phyloP scores from a whole-genome alignment of 2,888 invertebrate species.

The Onthophagus sagittarius region DNA sequence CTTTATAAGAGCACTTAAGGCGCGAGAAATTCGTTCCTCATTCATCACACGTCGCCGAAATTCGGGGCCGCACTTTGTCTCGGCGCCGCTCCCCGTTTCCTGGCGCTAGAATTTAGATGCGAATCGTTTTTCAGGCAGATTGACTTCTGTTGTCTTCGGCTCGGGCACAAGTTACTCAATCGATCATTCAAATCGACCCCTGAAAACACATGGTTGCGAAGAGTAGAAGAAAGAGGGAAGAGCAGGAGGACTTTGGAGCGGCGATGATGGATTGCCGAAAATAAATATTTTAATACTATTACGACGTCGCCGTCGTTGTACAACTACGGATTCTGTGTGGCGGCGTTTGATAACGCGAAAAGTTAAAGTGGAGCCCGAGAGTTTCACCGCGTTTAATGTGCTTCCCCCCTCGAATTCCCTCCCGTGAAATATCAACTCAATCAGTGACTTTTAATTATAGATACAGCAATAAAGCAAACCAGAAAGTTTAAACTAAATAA shows the following conservation, averaged over 20 bases:
- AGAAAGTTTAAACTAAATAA: neutral
- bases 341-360: slow-evolving; percentile 20
- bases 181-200: neutral
- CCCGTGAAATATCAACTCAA: neutral
- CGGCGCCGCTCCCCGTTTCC: neutral
- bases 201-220: slow-evolving; percentile 6
- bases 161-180: slow-evolving; percentile 5
- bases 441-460: neutral
- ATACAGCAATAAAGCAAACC: neutral
- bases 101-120: neutral
- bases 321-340: slow-evolving; percentile 16
- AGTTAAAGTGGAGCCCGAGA: slow-evolving; percentile 5
- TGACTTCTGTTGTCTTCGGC: slow-evolving; percentile 12
- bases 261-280: slow-evolving; percentile 25
- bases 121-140: slow-evolving; percentile 7
- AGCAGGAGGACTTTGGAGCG: neutral
- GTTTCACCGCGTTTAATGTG: neutral
- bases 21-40: slow-evolving; percentile 3
- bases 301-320: slow-evolving; percentile 2
- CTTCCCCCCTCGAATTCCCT: neutral
- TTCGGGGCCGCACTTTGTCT: slow-evolving; percentile 4
- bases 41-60: slow-evolving; percentile 4
- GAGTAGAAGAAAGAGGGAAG: neutral
- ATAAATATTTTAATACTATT: slow-evolving; percentile 26
- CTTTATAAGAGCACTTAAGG: neutral